phyloP scores from a whole-genome alignment of 1,140 invertebrate species.

The Psilanteris sp. region DNA sequence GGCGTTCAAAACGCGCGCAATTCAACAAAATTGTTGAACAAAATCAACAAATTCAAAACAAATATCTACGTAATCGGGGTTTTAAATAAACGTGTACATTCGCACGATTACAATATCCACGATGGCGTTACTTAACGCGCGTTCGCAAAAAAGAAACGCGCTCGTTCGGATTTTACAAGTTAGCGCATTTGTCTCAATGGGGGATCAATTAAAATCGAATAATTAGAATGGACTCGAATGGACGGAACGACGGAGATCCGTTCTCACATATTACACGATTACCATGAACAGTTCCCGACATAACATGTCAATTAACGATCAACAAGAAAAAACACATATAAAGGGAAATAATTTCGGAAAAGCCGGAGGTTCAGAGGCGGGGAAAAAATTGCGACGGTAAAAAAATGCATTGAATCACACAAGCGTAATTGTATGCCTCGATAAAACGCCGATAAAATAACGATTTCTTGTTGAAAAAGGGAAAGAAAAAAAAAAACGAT shows the following conservation, averaged over 20 bases:
- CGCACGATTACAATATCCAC: no score
- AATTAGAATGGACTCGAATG: conserved; percentile 21
- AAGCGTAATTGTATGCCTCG: conserved; percentile 38
- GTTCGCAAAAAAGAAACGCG: no score
- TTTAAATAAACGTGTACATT: no score
- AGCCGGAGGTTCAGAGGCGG: not conserved
- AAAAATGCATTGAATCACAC: conserved; percentile 54
- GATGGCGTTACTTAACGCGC: no score
- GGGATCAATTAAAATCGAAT: conserved; percentile 25
- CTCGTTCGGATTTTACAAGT: no score
- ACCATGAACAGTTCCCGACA: conserved; percentile 30
- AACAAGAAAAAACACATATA: conserved; percentile 1
- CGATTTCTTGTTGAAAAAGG: conserved; percentile 23
- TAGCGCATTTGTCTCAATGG: no score
- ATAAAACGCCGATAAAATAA: conserved; percentile 53
- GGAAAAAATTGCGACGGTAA: conserved; percentile 4
- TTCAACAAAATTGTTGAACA: no score
- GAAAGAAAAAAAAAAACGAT: no score
- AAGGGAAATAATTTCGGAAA: conserved; percentile 30
- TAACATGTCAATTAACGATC: conserved; percentile 53
- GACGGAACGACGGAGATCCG: conserved; percentile 27
- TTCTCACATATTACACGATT: conserved; percentile 50
- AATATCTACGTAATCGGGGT: no score
- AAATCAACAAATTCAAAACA: no score
- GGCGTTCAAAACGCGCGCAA: no score